Evolutionary conservation across 2,888 invertebrate genomes (phyloP).

Genomic region (Cyclophora albipunctata): DNA sequence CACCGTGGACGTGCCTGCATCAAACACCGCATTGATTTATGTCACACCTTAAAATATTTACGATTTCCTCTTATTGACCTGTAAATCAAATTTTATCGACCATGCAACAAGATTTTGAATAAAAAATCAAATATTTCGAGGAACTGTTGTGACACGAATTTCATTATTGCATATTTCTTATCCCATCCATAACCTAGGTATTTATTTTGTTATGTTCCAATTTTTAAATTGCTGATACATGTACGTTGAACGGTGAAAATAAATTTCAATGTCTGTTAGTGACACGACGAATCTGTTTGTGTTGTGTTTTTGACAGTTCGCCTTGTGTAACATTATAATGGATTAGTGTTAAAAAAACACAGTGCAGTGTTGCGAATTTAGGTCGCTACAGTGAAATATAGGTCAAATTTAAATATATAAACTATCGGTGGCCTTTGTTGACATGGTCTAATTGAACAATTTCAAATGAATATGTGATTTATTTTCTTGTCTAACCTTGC

Average conservation of each 20-base stretch:
- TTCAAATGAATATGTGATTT: slow-evolving; percentile 33
- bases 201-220: slow-evolving; percentile 6
- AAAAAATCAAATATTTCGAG: background rate
- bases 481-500: slow-evolving; percentile 38
- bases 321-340: slow-evolving; percentile 60
- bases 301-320: slow-evolving; percentile 50
- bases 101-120: no score
- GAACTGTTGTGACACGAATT: background rate
- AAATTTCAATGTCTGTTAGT: slow-evolving; percentile 39
- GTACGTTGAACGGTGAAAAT: slow-evolving; percentile 27
- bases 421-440: slow-evolving; percentile 56
- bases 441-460: slow-evolving; percentile 62
- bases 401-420: slow-evolving; percentile 64
- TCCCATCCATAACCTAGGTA: slow-evolving; percentile 10
- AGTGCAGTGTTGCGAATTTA: slow-evolving; percentile 59
- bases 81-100: slow-evolving; percentile 7
- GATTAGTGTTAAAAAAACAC: slow-evolving; percentile 44
- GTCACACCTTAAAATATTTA: background rate
- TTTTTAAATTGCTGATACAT: slow-evolving; percentile 34
- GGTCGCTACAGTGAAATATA: slow-evolving; percentile 54
- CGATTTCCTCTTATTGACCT: slow-evolving; percentile 7
- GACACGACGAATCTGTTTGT: slow-evolving; percentile 47
- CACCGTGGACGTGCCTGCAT: slow-evolving; percentile 23
- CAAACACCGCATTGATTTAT: no score
- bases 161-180: slow-evolving; percentile 12